Evolutionary conservation across 2,113 vertebrate species (phyloP).

Genomic region (Myrmecophaga tridactyla): DNA sequence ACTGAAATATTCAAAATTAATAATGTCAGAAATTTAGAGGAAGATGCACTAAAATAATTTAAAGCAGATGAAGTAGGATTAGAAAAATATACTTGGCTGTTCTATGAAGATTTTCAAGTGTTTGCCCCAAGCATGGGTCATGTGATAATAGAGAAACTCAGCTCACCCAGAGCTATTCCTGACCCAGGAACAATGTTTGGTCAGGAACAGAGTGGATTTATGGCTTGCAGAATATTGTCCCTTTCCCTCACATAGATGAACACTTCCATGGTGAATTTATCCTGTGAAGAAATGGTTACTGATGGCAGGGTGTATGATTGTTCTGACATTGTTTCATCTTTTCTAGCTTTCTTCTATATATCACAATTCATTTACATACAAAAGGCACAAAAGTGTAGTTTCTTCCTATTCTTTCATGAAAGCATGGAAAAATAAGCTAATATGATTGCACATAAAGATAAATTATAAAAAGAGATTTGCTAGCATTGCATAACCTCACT

Average conservation of each 20-base stretch:
- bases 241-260: background rate
- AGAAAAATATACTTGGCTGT: background rate
- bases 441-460: background rate
- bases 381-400: background rate
- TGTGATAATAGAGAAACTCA: background rate
- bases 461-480: background rate
- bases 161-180: too few species aligned
- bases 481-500: background rate
- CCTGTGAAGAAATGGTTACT: background rate
- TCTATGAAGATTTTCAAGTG: background rate
- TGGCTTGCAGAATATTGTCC: background rate
- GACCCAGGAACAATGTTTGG: background rate
- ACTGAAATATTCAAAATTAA: background rate
- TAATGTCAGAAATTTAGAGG: background rate
- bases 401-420: background rate
- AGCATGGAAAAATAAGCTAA: background rate
- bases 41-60: background rate
- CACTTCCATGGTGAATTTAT: background rate
- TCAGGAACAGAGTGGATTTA: background rate
- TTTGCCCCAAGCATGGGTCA: background rate
- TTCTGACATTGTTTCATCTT: background rate
- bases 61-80: background rate
- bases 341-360: background rate
- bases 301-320: background rate
- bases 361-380: background rate